A percentile compares a stretch with the other conserved stretches of the same genome.
Evolutionary conservation across 2,113 vertebrate species (phyloP).

Genomic region (Okapia johnstoni): DNA sequence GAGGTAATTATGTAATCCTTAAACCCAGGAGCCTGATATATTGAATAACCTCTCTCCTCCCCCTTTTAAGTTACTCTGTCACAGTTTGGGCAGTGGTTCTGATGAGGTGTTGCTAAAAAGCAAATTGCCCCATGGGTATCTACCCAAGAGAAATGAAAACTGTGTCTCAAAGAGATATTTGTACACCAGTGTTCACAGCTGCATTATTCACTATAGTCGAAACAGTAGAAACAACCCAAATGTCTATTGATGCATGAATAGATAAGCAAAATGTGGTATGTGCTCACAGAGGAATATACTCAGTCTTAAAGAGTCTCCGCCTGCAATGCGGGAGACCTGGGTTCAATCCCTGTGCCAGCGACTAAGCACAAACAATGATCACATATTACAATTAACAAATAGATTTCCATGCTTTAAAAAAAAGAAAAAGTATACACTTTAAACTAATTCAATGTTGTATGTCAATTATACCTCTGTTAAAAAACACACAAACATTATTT

Average conservation of each 20-base stretch:
- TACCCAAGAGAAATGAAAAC: neutral
- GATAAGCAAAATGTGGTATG: neutral
- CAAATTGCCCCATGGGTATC: neutral
- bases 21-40: neutral
- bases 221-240: neutral
- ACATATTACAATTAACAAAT: neutral
- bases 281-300: neutral
- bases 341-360: neutral
- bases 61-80: neutral
- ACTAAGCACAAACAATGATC: neutral
- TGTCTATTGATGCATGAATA: neutral
- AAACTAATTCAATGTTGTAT: neutral
- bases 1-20: constrained; percentile 34
- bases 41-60: neutral
- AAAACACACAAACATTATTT: neutral
- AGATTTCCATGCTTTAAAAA: neutral
- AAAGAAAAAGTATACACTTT: neutral
- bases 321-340: neutral
- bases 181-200: neutral
- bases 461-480: neutral
- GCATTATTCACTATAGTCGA: neutral
- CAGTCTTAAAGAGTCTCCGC: neutral
- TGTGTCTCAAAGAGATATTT: neutral
- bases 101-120: neutral
- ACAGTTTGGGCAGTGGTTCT: neutral